Conservation (phyloP, 1,140 invertebrate species). For the Drosophila tsacasi region DNA sequence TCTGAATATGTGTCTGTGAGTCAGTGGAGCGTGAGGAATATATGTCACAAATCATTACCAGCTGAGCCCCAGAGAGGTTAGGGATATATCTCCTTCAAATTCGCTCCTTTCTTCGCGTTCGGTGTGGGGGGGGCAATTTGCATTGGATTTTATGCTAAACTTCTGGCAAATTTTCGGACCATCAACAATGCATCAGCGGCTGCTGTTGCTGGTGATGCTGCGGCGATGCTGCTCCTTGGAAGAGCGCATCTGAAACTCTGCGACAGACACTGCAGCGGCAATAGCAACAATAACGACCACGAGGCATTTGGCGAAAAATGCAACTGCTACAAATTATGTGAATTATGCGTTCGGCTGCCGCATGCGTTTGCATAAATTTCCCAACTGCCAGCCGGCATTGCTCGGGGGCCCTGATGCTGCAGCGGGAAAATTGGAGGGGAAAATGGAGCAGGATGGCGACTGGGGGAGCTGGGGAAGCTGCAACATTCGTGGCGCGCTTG, state of each 20-base stretch:
- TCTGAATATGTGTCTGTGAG: conserved; percentile 6
- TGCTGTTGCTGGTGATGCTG: conserved; percentile 34
- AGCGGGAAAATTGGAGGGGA: conserved; percentile 20
- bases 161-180: conserved; percentile 76
- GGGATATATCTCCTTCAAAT: conserved; percentile 10
- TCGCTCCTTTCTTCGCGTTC: not conserved
- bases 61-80: conserved; percentile 43
- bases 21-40: conserved; percentile 38
- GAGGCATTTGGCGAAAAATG: conserved; percentile 79
- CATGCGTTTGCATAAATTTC: conserved; percentile 83
- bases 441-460: not conserved
- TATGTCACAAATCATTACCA: conserved; percentile 56
- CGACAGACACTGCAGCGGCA: conserved; percentile 40
- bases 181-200: conserved; percentile 78
- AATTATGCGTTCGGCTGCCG: conserved; percentile 81
- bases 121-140: conserved; percentile 55
- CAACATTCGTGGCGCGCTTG: conserved; percentile 62
- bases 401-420: conserved; percentile 45
- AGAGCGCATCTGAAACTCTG: conserved; percentile 39
- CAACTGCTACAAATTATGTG: conserved; percentile 82
- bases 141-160: conserved; percentile 79
- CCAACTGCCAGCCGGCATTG: conserved; percentile 68
- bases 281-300: conserved; percentile 53
- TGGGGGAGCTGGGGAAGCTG: conserved; percentile 15
- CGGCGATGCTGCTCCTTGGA: conserved; percentile 28